phyloP scores from a whole-genome alignment of 2,113 vertebrate genomes.

The Ardeotis arabs region DNA sequence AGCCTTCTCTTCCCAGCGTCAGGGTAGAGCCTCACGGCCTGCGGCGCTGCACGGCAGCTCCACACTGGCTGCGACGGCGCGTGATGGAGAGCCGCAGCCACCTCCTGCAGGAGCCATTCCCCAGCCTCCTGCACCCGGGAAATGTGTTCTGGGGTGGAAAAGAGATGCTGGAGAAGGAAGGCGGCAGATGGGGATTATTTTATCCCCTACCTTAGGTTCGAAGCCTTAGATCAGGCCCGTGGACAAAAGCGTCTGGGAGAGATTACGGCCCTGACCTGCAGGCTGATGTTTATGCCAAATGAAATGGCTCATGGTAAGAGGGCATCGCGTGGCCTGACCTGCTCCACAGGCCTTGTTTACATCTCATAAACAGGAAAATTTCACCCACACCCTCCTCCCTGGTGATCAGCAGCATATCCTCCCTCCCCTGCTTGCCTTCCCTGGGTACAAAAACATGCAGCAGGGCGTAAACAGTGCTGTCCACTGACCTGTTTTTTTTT shows the following conservation, averaged over 20 bases:
- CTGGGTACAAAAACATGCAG: background rate
- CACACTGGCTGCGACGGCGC: background rate
- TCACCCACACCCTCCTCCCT: background rate
- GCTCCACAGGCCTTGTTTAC: background rate
- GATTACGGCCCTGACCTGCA: background rate
- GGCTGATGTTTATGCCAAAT: background rate
- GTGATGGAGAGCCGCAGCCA: background rate
- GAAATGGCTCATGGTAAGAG: background rate
- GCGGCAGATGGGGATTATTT: accelerated
- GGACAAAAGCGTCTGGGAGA: conserved; percentile 8
- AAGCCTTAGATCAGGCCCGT: background rate
- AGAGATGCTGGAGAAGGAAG: background rate
- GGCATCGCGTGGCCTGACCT: background rate
- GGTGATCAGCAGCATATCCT: background rate
- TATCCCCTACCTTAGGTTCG: accelerated
- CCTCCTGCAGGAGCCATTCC: accelerated
- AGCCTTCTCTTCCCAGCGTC: background rate
- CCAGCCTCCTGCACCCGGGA: background rate
- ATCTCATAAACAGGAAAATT: background rate
- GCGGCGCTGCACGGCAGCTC: accelerated
- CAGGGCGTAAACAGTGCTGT: accelerated
- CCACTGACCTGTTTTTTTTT: background rate
- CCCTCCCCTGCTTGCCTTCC: background rate
- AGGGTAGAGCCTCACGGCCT: background rate
- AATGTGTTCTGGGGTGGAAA: background rate